Evolutionary conservation across 2,113 vertebrate genomes (phyloP).

Genomic region (Tricholaema leucomelas): DNA sequence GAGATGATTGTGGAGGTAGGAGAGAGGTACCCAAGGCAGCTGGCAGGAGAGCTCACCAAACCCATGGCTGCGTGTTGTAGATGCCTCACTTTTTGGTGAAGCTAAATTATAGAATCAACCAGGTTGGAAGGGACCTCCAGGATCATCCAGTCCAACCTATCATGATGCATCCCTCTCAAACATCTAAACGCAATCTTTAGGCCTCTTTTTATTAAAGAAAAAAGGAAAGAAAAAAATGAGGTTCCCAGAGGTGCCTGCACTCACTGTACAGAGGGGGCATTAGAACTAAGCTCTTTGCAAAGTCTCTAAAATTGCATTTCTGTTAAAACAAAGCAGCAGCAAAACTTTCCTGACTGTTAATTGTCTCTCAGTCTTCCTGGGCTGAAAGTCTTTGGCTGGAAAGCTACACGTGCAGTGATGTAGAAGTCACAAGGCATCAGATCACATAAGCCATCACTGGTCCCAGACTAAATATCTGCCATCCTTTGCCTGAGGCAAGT

Average conservation of each 20-base stretch:
- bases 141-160: too few relatives aligned
- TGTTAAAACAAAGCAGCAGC: neutral
- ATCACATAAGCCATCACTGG: conserved; percentile 14
- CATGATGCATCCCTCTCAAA: too few relatives aligned
- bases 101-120: too few relatives aligned
- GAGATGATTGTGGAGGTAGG: neutral
- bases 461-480: conserved; percentile 21
- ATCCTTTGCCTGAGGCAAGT: neutral
- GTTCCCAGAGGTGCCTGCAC: neutral
- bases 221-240: neutral
- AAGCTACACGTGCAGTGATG: neutral
- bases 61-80: neutral
- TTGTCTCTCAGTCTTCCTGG: neutral
- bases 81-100: neutral
- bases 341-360: neutral
- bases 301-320: neutral
- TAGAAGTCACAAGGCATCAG: conserved; percentile 33
- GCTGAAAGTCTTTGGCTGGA: conserved; percentile 11
- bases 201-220: neutral
- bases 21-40: neutral
- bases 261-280: neutral
- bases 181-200: conserved; percentile 18
- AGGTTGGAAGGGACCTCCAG: too few relatives aligned
- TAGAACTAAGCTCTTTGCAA: neutral
- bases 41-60: neutral